Conservation (phyloP, 2,797 vertebrate genomes). For the Eutrigla gurnardus region DNA sequence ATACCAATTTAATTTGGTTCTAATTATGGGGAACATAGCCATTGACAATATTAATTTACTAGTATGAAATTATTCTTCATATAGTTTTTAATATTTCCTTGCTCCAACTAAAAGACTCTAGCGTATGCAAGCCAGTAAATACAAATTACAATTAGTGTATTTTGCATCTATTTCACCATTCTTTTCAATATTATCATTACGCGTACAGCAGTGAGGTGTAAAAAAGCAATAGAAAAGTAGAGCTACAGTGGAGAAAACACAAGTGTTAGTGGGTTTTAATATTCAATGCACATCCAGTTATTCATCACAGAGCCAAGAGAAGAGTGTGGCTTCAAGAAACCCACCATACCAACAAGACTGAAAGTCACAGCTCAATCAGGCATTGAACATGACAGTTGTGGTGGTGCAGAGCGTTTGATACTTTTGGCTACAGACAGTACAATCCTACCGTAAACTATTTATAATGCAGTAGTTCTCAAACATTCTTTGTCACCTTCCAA, state of each 20-base stretch:
- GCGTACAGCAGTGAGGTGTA: background rate
- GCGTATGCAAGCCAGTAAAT: background rate
- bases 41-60: background rate
- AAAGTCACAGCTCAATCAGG: conserved; percentile 42
- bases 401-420: conserved; percentile 39
- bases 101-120: background rate
- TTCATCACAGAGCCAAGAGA: conserved; percentile 55
- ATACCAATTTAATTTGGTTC: background rate
- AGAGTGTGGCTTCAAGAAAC: conserved; percentile 45
- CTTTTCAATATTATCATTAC: background rate
- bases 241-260: background rate
- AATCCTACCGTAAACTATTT: conserved; percentile 42
- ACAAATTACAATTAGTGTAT: background rate
- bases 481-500: background rate
- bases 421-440: conserved; percentile 40
- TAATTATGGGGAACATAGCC: background rate
- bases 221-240: background rate
- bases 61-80: background rate
- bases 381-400: conserved; percentile 26
- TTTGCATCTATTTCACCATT: background rate
- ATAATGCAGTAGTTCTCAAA: conserved; percentile 20
- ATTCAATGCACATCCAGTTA: conserved; percentile 60
- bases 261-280: conserved; percentile 66
- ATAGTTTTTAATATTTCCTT: background rate
- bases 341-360: conserved; percentile 32